Evolutionary conservation across 2,888 invertebrate genomes (phyloP).

Genomic region (Drosophila setosimentum): DNA sequence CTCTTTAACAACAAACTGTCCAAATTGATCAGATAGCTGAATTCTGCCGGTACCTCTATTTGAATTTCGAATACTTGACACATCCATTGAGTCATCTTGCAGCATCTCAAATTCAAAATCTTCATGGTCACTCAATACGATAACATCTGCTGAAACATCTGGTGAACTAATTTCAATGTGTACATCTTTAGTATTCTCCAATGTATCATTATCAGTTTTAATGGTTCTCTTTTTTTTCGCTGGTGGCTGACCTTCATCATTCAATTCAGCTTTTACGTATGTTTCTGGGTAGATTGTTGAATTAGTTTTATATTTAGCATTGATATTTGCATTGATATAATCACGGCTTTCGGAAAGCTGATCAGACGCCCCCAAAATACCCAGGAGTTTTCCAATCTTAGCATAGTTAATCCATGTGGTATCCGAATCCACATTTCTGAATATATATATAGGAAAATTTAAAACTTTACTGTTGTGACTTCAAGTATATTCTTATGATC

Average conservation of each 20-base stretch:
- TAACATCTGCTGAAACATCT: neutral
- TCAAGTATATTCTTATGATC: neutral
- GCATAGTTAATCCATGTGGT: constrained; percentile 45
- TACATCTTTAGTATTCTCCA: neutral
- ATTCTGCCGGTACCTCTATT: constrained; percentile 1
- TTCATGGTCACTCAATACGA: neutral
- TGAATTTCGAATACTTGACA: neutral
- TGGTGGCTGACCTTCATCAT: neutral
- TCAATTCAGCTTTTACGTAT: neutral
- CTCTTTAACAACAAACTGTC: constrained; percentile 55
- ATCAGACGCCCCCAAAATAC: neutral
- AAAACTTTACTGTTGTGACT: neutral
- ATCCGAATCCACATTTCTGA: constrained; percentile 12
- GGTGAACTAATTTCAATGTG: neutral
- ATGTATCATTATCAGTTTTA: neutral
- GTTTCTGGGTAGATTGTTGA: neutral
- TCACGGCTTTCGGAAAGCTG: neutral
- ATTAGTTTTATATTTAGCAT: neutral
- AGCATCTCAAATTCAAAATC: constrained; percentile 2
- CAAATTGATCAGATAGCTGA: constrained; percentile 39
- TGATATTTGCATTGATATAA: neutral
- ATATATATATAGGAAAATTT: neutral
- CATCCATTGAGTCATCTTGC: neutral
- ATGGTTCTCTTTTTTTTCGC: neutral
- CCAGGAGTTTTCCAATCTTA: constrained; percentile 26